Conservation (phyloP, 2,888 invertebrate genomes). For the Melanostoma scalare region DNA sequence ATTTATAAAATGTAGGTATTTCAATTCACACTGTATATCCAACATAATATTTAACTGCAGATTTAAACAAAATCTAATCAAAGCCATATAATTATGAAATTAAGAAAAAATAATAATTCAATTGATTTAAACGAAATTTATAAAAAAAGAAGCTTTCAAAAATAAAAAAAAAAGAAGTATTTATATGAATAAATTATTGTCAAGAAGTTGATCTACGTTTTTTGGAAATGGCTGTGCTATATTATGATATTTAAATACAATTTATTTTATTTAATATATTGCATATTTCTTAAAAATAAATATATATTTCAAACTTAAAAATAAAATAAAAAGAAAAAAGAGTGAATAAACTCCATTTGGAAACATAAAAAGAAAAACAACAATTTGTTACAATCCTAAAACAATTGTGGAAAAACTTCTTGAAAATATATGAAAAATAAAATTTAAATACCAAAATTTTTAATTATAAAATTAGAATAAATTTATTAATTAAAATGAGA, state of each 20-base stretch:
- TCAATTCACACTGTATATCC: conserved; percentile 60
- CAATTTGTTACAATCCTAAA: conserved; percentile 57
- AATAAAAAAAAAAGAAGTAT: conserved; percentile 45
- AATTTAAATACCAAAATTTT: conserved; percentile 69
- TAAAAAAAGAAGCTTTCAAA: conserved; percentile 37
- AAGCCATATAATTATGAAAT: conserved; percentile 37
- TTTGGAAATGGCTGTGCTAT: conserved; percentile 92
- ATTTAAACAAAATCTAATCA: conserved; percentile 62
- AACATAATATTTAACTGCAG: background rate
- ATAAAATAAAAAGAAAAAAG: conserved; percentile 73
- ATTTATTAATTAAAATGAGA: conserved; percentile 67
- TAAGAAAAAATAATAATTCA: conserved; percentile 65
- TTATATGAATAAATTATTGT: conserved; percentile 80
- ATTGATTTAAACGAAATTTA: conserved; percentile 43
- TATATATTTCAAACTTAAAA: conserved; percentile 56
- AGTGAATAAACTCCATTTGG: conserved; percentile 71
- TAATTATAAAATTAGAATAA: conserved; percentile 70
- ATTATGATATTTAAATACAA: conserved; percentile 74
- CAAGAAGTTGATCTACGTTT: conserved; percentile 98
- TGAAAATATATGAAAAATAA: conserved; percentile 78
- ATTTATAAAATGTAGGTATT: too few species aligned
- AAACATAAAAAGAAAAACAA: conserved; percentile 46
- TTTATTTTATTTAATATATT: conserved; percentile 71
- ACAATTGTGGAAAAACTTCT: conserved; percentile 81
- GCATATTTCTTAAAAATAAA: conserved; percentile 62